Base-by-base conservation (phyloP, 2,888 invertebrate species). In the Neoascia interrupta region DNA sequence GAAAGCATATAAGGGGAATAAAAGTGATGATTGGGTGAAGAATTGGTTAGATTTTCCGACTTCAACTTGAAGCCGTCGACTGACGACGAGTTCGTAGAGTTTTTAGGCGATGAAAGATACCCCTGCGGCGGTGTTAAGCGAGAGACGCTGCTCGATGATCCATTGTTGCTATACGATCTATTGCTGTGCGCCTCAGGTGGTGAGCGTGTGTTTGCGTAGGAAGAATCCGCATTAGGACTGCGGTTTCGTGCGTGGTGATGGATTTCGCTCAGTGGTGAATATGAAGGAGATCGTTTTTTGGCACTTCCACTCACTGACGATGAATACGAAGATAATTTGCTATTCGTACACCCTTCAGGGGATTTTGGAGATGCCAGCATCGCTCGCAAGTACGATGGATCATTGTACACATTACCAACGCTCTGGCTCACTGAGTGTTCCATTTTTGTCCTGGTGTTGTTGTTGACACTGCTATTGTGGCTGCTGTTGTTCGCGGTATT, bases 321-420 rank as follows among this genome's bases (percentile, higher is more conserved):
- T 51, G 79, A 72, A 19, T 73, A 79, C 28, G 73, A 43, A 11
- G 79, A 73, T 23, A 63, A 47, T 45, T 74, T 80, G 5, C 72
- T 66, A 43, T 74, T 85, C 63, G 83, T 85, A 72, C 84, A 84
- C 60, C 84, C 82, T 79, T 87, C 88, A 36, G 89, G 88, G 41
- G 89, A 87, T 81, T 90, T 87, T 19, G 90, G 89, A 75, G 89
- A 89, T 81, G 87, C 86, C 74, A 88, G 84, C 85, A 88, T 85
- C 23, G 85, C 81, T 34, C 86, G 84, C 21, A 86, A 82, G 80
- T 83, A 85, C 6, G 86, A 80, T 3, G 87, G 83, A 69, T 84
- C 86, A 5, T 82, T 80, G 53, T 83, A 85, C 31, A 72, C 66
- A 5, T 8, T 6, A 86, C 84, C 81, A 83, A 84, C 56, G 87